These are phyloP conservation scores for Drosophila gunungcola DNA, from an alignment of 1,140 invertebrate species.

Conservation along the genomic window DNA sequence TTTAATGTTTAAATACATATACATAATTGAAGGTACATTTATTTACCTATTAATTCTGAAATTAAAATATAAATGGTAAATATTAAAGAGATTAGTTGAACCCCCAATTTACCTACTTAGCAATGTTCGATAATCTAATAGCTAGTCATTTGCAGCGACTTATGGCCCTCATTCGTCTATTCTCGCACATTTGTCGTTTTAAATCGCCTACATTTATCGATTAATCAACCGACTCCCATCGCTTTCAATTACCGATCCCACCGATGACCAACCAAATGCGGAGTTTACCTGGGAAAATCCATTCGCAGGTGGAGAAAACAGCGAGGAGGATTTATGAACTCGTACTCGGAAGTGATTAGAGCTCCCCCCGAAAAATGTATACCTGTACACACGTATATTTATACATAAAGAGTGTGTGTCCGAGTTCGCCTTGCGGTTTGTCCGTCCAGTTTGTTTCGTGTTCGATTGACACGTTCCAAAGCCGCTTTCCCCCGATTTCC, in stretches of 20 bases:
- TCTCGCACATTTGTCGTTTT: constrained; percentile 40
- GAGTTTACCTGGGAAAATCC: constrained; percentile 31
- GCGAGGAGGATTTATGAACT: constrained; percentile 61
- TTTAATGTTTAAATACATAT: too few species aligned
- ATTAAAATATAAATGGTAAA: not conserved
- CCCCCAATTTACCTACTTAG: not conserved
- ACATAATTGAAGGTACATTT: too few species aligned
- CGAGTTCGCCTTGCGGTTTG: constrained; percentile 15
- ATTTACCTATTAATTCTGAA: not conserved
- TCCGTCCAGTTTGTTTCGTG: constrained; percentile 54
- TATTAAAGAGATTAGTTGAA: not conserved
- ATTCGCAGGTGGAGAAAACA: constrained; percentile 4
- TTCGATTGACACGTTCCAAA: constrained; percentile 78
- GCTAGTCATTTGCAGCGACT: constrained; percentile 17
- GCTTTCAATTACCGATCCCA: constrained; percentile 41
- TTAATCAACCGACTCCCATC: constrained; percentile 29
- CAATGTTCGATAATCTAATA: constrained; percentile 10
- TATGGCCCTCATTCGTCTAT: constrained; percentile 11
- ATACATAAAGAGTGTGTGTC: constrained; percentile 23
- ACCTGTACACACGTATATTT: not conserved
- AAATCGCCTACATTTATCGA: constrained; percentile 39
- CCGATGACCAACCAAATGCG: constrained; percentile 26
- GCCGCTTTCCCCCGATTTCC: constrained; percentile 28
- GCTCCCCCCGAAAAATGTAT: not conserved
- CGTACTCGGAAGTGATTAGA: constrained; percentile 74